Conservation (phyloP, 2,888 invertebrate genomes). For the Nemoura dubitans region DNA sequence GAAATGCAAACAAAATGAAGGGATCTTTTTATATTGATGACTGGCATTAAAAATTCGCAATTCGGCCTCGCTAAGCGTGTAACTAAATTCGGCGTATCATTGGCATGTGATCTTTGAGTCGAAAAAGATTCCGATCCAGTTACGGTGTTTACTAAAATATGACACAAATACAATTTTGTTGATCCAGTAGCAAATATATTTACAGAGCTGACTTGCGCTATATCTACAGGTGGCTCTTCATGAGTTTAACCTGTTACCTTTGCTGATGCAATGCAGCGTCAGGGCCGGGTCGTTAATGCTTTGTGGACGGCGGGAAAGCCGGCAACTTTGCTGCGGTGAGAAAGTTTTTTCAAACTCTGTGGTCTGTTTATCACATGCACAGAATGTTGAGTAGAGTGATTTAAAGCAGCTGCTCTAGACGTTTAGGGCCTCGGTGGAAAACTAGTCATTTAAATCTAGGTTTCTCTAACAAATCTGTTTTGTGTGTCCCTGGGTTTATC, state of each 20-base stretch:
- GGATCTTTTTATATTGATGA: not conserved
- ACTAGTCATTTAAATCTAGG: not conserved
- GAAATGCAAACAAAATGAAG: not conserved
- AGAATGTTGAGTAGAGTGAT: not conserved
- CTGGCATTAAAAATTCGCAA: not conserved
- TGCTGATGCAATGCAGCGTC: not conserved
- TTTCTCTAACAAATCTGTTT: not conserved
- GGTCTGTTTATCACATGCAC: not conserved
- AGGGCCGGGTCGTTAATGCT: not conserved
- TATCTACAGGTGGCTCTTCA: not conserved
- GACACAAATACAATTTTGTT: conserved; percentile 1
- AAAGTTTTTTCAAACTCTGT: not conserved
- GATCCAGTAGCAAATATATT: not conserved
- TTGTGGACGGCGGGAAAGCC: not conserved
- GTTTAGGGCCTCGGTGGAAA: not conserved
- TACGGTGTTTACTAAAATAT: conserved; percentile 7
- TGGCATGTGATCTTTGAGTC: not conserved
- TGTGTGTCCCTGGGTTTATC: not conserved
- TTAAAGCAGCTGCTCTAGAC: not conserved
- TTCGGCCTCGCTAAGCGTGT: not conserved
- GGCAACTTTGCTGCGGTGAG: not conserved
- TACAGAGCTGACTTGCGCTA: not conserved
- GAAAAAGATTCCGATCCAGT: not conserved
- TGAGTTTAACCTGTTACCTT: not conserved
- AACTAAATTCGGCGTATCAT: not conserved